phyloP scores from a whole-genome alignment of 2,888 invertebrate species.

The Hedya salicella region DNA sequence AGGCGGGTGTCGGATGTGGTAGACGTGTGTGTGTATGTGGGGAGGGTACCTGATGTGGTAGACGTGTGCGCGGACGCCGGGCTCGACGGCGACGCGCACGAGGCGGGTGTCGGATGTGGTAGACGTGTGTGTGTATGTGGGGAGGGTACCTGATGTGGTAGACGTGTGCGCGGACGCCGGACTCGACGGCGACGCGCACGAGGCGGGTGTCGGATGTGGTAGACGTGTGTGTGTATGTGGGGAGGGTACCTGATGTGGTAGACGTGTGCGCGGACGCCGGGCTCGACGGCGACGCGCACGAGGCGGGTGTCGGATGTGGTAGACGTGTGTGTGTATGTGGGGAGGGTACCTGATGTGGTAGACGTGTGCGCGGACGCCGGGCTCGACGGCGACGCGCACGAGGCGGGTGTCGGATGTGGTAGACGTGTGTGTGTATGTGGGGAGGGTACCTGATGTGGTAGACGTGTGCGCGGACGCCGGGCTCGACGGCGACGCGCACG shows the following conservation, averaged over 20 bases:
- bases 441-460: no score
- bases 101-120: slow-evolving; percentile 70
- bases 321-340: slow-evolving; percentile 63
- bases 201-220: slow-evolving; percentile 70
- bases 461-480: slow-evolving; percentile 61
- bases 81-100: slow-evolving; percentile 43
- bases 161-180: slow-evolving; percentile 61
- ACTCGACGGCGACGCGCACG: slow-evolving; percentile 43
- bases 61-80: slow-evolving; percentile 61
- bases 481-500: slow-evolving; percentile 43
- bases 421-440: slow-evolving; percentile 63
- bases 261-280: slow-evolving; percentile 61
- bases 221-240: slow-evolving; percentile 63
- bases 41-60: no score
- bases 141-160: no score
- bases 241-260: no score
- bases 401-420: slow-evolving; percentile 70
- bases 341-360: no score
- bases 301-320: slow-evolving; percentile 70
- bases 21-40: slow-evolving; percentile 63
- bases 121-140: slow-evolving; percentile 63
- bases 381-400: slow-evolving; percentile 43
- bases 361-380: slow-evolving; percentile 61
- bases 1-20: slow-evolving; percentile 70
- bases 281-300: slow-evolving; percentile 43